Percentiles rank a stretch among this genome's conserved stretches.
Evolutionary conservation across 2,113 vertebrate genomes (phyloP).

Genomic region (Semnopithecus entellus): DNA sequence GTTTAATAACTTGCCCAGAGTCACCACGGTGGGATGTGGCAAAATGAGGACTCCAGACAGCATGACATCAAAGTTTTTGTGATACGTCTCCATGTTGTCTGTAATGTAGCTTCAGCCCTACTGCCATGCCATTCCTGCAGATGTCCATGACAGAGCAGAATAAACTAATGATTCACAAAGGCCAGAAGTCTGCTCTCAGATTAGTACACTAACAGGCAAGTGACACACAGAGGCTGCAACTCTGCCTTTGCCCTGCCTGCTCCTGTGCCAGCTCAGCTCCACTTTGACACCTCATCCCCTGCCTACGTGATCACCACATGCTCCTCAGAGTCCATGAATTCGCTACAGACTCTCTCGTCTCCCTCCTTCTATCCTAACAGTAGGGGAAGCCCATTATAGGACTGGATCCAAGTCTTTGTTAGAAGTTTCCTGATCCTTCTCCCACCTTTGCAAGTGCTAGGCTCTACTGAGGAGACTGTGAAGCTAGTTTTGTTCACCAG

Average conservation of each 20-base stretch:
- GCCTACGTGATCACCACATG: background rate
- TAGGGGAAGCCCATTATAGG: background rate
- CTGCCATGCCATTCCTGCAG: background rate
- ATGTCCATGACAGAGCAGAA: background rate
- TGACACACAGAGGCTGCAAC: background rate
- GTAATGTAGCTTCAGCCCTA: background rate
- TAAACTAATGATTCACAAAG: background rate
- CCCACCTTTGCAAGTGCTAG: background rate
- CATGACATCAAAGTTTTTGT: background rate
- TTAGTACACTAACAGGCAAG: background rate
- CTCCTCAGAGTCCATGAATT: background rate
- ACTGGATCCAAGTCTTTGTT: background rate
- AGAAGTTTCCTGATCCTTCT: background rate
- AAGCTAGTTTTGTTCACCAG: background rate
- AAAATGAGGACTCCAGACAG: background rate
- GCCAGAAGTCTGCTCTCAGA: background rate
- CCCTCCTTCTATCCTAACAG: background rate
- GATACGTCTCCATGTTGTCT: background rate
- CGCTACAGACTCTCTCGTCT: background rate
- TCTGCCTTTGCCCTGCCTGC: background rate
- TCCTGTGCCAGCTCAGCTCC: background rate
- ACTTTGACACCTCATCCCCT: background rate
- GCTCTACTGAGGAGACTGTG: background rate
- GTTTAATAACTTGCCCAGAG: background rate
- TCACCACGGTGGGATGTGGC: background rate